Evolutionary conservation across 2,113 vertebrate species (phyloP).

Genomic region (Trochalopteron elliotii): DNA sequence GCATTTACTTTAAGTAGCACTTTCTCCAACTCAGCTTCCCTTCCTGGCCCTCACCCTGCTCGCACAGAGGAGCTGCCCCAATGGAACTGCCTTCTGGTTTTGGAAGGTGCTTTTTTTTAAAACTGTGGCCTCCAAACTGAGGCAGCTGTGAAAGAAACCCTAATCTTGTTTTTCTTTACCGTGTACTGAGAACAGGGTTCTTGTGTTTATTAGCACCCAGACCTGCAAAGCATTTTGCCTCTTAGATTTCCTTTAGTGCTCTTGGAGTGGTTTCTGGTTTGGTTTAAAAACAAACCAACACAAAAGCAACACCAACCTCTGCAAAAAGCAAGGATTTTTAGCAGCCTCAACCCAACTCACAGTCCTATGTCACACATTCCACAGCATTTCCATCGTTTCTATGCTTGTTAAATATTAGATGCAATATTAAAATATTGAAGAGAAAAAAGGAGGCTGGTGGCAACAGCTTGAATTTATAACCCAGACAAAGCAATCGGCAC

Average conservation of each 20-base stretch:
- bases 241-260: neutral
- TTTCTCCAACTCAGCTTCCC: constrained; percentile 65
- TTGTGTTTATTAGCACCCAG: constrained; percentile 18
- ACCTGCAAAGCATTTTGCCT: neutral
- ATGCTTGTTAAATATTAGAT: constrained; percentile 41
- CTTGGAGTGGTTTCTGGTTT: neutral
- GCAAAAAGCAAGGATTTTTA: neutral
- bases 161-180: constrained; percentile 24
- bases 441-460: constrained; percentile 21
- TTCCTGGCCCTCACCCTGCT: constrained; percentile 40
- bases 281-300: neutral
- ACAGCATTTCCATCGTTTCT: neutral
- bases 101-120: constrained; percentile 12
- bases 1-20: constrained; percentile 75
- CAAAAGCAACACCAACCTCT: neutral
- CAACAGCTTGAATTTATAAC: constrained; percentile 11
- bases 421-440: constrained; percentile 46
- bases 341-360: neutral
- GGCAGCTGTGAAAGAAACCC: neutral
- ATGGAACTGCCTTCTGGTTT: neutral
- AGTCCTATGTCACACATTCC: neutral
- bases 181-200: neutral
- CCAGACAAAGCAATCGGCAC: neutral
- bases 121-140: constrained; percentile 5
- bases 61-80: neutral